Evolutionary conservation across 2,797 vertebrate species (phyloP).

Genomic region (Coluber constrictor): DNA sequence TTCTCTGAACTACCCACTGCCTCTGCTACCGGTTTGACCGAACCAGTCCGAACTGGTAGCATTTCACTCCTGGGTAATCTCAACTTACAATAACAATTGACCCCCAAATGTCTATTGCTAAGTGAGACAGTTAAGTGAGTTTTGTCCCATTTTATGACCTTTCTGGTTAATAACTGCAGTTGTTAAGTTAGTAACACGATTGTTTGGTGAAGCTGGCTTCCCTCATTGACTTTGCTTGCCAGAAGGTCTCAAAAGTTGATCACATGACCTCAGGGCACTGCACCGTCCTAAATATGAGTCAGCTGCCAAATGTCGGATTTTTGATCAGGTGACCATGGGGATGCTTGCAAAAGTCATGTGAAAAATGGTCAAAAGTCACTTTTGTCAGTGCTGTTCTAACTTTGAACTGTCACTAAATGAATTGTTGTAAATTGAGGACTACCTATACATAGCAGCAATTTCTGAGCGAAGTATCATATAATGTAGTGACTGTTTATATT

Average conservation of each 20-base stretch:
- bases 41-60: too few species aligned
- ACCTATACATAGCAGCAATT: neutral
- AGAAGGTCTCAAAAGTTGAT: neutral
- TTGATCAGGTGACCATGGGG: neutral
- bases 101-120: neutral
- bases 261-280: neutral
- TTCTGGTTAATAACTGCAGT: neutral
- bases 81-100: neutral
- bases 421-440: neutral
- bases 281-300: neutral
- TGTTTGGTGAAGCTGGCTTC: neutral
- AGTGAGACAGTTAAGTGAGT: neutral
- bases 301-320: neutral
- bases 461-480: neutral
- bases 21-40: too few species aligned
- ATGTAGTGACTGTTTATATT: neutral
- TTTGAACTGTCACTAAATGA: neutral
- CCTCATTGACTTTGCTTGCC: neutral
- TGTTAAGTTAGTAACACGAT: neutral
- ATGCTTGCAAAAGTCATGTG: neutral
- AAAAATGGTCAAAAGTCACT: neutral
- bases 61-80: neutral
- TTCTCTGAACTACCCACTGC: too few species aligned
- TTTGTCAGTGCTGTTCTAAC: neutral
- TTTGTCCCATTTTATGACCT: neutral